Evolutionary conservation across 2,113 vertebrate species (phyloP), one percentile per base, ranked within the genome.

Genomic region (Cepphus grylle): DNA sequence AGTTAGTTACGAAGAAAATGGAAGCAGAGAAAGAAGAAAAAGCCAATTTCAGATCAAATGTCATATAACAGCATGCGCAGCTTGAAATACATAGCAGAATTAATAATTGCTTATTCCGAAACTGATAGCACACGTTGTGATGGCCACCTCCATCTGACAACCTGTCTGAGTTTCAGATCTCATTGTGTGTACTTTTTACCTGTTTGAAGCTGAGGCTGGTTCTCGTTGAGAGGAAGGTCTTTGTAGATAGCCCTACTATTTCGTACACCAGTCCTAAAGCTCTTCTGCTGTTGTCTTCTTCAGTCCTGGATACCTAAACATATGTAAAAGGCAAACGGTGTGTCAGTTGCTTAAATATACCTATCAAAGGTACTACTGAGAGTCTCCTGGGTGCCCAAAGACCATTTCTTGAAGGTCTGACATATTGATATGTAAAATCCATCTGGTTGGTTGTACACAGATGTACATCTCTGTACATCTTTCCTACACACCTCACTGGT

Each of bases 51-150:
- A 32, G 40, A 8, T 20, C 59, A 66, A 43, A 42, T 15, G 8
- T 16, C n/a, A 7, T 9, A 8, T 8, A 73, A 27, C 15, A 43
- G 30, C 19, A 15, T 1, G 4, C 0, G 2, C n/a, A 32, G 30
- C n/a, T 62, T 67, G 78, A 36, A 36, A 30, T 29, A 26, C 9
- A 3, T 2, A 22, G 14, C 14, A 16, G 23, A 11, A 47, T 32
- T 53, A 49, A 40, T 27, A 18, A n/a, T n/a, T 12, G 14, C 26
- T 43, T 52, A 27, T 34, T 38, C 20, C 19, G 29, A 25, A 32
- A 34, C 45, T 9, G n/a, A 62, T 5, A 49, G 32, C 18, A 13
- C 15, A n/a, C n/a, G 36, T 23, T 56, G 23, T 30, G 43, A 49
- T 13, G 49, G 36, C 13, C 63, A 49, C 25, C 20, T 16, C 83